phyloP scores from a whole-genome alignment of 2,888 invertebrate genomes.

The Stramonita haemastoma region DNA sequence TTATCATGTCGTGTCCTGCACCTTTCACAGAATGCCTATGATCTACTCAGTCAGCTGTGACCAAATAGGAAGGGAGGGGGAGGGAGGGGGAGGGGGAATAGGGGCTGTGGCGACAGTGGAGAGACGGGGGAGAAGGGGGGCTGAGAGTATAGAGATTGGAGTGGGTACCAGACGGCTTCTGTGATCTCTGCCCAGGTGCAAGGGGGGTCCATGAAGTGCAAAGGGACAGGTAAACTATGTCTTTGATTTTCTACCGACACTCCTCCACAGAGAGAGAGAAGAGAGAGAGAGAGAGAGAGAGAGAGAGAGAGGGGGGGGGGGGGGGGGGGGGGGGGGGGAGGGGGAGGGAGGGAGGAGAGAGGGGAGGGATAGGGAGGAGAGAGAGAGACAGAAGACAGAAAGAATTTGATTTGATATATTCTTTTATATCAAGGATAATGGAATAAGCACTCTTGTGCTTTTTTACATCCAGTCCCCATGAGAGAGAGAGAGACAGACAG shows the following conservation, averaged over 20 bases:
- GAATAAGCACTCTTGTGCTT: too few relatives aligned
- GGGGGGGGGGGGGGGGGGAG: background rate
- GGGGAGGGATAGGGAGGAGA: too few relatives aligned
- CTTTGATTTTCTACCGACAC: background rate
- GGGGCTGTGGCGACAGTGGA: too few relatives aligned
- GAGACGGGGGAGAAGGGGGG: background rate
- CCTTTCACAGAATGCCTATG: background rate
- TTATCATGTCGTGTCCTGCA: background rate
- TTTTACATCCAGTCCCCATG: background rate
- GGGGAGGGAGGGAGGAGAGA: background rate
- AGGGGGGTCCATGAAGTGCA: constrained; percentile 11
- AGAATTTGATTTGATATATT: too few relatives aligned
- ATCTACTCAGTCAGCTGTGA: background rate
- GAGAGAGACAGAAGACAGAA: too few relatives aligned
- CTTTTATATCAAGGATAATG: too few relatives aligned
- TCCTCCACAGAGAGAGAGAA: background rate
- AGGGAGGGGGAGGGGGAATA: background rate
- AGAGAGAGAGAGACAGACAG: background rate
- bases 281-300: background rate
- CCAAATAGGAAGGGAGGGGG: background rate
- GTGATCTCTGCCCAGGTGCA: constrained; percentile 11
- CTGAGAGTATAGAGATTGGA: too few relatives aligned
- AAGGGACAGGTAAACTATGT: background rate
- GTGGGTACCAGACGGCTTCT: background rate
- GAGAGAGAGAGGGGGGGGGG: background rate